Conservation (phyloP, 2,888 invertebrate genomes). For the Epicampocera succincta region DNA sequence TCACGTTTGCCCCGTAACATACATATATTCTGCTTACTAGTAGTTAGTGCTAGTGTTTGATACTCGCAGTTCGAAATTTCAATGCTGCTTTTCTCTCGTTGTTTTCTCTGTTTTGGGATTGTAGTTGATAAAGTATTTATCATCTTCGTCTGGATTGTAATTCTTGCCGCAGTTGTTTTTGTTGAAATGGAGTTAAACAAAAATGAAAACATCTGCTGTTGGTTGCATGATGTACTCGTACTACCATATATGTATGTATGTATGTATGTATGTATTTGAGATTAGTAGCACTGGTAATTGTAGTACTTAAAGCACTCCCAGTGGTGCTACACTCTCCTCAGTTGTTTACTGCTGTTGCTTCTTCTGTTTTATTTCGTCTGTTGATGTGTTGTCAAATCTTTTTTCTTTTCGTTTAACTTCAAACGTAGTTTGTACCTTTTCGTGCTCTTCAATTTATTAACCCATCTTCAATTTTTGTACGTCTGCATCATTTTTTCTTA, state of each 20-base stretch:
- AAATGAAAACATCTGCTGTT: conserved; percentile 77
- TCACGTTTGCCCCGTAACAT: no score
- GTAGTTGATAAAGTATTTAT: background rate
- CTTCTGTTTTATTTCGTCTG: conserved; percentile 21
- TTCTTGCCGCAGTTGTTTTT: conserved; percentile 41
- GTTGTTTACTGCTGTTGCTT: conserved; percentile 39
- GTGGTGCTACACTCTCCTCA: conserved; percentile 32
- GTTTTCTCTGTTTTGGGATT: background rate
- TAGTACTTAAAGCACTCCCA: conserved; percentile 38
- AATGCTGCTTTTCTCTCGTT: no score
- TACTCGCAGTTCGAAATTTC: no score
- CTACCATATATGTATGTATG: no score
- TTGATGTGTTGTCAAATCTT: conserved; percentile 35
- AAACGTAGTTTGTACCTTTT: conserved; percentile 46
- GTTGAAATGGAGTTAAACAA: conserved; percentile 48
- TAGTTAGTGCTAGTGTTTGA: no score
- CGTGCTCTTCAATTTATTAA: conserved; percentile 41
- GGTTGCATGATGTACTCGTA: conserved; percentile 71
- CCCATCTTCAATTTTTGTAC: conserved; percentile 29
- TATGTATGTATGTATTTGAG: no score
- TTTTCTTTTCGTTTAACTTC: conserved; percentile 41
- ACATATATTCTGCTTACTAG: no score
- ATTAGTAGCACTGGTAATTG: conserved; percentile 28
- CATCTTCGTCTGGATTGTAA: conserved; percentile 21
- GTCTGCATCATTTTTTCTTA: conserved; percentile 44